phyloP scores from a whole-genome alignment of 2,888 invertebrate species.

The Acanthosepion lycidas region DNA sequence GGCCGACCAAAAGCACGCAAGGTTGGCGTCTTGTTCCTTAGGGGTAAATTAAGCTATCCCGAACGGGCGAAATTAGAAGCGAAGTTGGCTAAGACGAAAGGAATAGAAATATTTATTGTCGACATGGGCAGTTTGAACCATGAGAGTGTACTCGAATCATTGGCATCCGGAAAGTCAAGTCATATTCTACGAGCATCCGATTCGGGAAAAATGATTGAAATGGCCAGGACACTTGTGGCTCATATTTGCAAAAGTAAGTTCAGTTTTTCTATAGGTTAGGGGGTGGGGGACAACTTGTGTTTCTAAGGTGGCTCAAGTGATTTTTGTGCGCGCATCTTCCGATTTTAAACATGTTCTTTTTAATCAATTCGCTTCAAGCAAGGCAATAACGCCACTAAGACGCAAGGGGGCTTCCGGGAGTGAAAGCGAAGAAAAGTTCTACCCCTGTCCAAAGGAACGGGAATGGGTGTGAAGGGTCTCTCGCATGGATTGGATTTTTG shows the following conservation, averaged over 20 bases:
- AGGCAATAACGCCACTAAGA: too few species aligned
- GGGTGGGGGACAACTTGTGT: too few species aligned
- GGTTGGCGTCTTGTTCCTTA: not conserved
- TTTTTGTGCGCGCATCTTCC: too few species aligned
- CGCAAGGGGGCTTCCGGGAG: too few species aligned
- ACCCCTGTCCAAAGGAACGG: too few species aligned
- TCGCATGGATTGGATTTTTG: too few species aligned
- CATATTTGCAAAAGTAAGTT: not conserved
- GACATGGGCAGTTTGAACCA: not conserved
- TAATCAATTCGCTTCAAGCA: too few species aligned
- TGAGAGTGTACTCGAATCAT: not conserved
- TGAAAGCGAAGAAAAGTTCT: too few species aligned
- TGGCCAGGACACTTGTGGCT: not conserved
- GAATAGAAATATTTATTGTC: not conserved
- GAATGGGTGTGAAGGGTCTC: too few species aligned
- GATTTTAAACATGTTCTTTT: too few species aligned
- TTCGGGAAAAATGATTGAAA: not conserved
- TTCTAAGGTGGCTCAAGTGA: too few species aligned
- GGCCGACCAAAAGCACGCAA: not conserved
- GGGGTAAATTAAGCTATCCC: not conserved
- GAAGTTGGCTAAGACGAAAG: not conserved
- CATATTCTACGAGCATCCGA: not conserved
- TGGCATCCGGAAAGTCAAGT: not conserved
- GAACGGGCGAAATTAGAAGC: not conserved
- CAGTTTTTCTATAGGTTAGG: too few species aligned